phyloP scores from a whole-genome alignment of 1,140 invertebrate species.

The Antheraea pernyi region DNA sequence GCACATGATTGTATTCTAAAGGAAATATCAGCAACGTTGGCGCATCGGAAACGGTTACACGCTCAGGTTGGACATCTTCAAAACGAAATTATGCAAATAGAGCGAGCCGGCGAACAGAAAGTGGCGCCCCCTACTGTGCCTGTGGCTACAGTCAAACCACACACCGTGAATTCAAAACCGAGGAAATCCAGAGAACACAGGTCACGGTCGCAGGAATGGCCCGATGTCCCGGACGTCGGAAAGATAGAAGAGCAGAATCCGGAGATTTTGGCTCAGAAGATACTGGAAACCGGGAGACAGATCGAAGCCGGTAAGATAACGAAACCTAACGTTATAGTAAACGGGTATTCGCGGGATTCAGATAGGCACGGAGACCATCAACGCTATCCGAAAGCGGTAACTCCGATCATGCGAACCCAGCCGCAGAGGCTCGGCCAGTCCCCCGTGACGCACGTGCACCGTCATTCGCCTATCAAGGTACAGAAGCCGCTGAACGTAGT shows the following conservation, averaged over 20 bases:
- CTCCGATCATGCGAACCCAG: conserved; percentile 18
- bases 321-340: conserved; percentile 70
- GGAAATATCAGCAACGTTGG: conserved; percentile 90
- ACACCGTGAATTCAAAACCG: conserved; percentile 69
- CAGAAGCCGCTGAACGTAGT: conserved; percentile 75
- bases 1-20: conserved; percentile 90
- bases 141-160: conserved; percentile 71
- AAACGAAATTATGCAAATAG: conserved; percentile 86
- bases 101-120: conserved; percentile 84
- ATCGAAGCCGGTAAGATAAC: conserved; percentile 89
- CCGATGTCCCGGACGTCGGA: conserved; percentile 92
- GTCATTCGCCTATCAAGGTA: conserved; percentile 62
- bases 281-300: conserved; percentile 91
- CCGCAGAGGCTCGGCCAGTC: conserved; percentile 29
- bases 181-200: conserved; percentile 87
- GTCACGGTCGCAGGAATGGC: conserved; percentile 92
- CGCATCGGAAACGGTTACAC: conserved; percentile 89
- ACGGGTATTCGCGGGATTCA: conserved; percentile 65
- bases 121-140: conserved; percentile 79
- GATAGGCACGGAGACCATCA: conserved; percentile 54
- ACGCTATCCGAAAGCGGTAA: conserved; percentile 36
- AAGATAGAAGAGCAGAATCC: conserved; percentile 96
- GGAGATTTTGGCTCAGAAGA: conserved; percentile 92
- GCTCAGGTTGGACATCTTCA: conserved; percentile 88
- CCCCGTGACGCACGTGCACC: conserved; percentile 50